Evolutionary conservation across 2,797 vertebrate genomes (phyloP).

Genomic region (Argentina silus): DNA sequence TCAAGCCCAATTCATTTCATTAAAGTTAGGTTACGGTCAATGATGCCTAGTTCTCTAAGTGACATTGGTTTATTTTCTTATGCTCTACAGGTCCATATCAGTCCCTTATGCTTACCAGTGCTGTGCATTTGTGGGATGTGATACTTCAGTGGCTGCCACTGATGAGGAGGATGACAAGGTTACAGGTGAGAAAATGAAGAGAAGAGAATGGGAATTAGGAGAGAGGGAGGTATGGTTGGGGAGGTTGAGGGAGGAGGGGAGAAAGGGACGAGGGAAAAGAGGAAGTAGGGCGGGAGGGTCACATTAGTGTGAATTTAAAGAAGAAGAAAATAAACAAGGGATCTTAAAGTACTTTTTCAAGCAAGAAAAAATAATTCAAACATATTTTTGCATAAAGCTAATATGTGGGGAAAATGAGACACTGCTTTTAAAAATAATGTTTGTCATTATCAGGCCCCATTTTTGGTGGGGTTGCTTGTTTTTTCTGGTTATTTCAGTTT

Average conservation of each 20-base stretch:
- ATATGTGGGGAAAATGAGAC: no score
- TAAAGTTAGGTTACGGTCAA: background rate
- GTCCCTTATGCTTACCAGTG: constrained; percentile 98
- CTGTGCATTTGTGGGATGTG: constrained; percentile 93
- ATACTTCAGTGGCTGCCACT: constrained; percentile 77
- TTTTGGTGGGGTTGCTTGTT: no score
- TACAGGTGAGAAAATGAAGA: constrained; percentile 56
- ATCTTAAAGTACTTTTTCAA: no score
- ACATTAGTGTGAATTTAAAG: background rate
- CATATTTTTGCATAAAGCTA: no score
- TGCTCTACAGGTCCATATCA: constrained; percentile 86
- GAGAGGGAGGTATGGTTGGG: no score
- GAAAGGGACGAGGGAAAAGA: background rate
- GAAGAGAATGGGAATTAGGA: no score
- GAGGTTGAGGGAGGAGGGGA: background rate
- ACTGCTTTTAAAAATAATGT: background rate
- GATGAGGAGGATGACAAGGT: constrained; percentile 76
- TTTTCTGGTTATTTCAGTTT: no score
- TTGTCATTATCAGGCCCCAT: no score
- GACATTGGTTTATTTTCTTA: background rate
- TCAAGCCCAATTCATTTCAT: background rate
- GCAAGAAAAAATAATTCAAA: no score
- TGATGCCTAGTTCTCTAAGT: background rate
- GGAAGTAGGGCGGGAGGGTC: background rate
- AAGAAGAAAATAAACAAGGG: no score